phyloP scores from a whole-genome alignment of 1,140 invertebrate species.

The Chymomyza costata region DNA sequence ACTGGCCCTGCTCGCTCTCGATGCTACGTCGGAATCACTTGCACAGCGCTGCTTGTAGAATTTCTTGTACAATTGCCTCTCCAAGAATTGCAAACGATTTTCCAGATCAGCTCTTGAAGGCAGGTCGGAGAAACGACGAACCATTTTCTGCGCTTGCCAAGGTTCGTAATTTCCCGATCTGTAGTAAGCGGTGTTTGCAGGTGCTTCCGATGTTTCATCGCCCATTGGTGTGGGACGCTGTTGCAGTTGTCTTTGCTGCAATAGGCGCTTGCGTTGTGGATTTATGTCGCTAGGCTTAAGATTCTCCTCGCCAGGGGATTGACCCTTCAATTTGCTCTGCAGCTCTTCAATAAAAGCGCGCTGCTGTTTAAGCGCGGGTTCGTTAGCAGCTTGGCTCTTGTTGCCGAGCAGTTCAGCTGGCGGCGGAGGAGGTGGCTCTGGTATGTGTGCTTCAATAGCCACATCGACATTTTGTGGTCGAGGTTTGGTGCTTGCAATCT shows the following conservation, averaged over 20 bases:
- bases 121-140: slow-evolving; percentile 74
- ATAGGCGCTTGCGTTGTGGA: slow-evolving; percentile 35
- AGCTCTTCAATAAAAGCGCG: slow-evolving; percentile 62
- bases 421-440: slow-evolving; percentile 33
- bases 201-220: slow-evolving; percentile 74
- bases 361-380: slow-evolving; percentile 37
- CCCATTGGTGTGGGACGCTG: slow-evolving; percentile 59
- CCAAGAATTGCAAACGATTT: slow-evolving; percentile 72
- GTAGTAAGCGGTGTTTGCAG: slow-evolving; percentile 71
- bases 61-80: slow-evolving; percentile 69
- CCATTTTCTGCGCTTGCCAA: slow-evolving; percentile 52
- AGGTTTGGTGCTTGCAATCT: slow-evolving; percentile 1
- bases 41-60: slow-evolving; percentile 74
- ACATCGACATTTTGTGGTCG: slow-evolving; percentile 37
- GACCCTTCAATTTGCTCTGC: slow-evolving; percentile 53
- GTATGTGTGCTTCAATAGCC: slow-evolving; percentile 56
- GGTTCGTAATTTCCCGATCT: slow-evolving; percentile 69
- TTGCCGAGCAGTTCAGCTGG: slow-evolving; percentile 17
- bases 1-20: slow-evolving; percentile 33
- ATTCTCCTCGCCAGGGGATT: slow-evolving; percentile 56
- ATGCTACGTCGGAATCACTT: slow-evolving; percentile 75
- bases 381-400: slow-evolving; percentile 8
- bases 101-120: slow-evolving; percentile 71
- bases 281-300: slow-evolving; percentile 63
- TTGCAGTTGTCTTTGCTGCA: slow-evolving; percentile 25